A percentile compares a stretch with the other conserved stretches of the same genome.
phyloP scores from a whole-genome alignment of 2,797 vertebrate species.

The Leucoraja ocellata region DNA sequence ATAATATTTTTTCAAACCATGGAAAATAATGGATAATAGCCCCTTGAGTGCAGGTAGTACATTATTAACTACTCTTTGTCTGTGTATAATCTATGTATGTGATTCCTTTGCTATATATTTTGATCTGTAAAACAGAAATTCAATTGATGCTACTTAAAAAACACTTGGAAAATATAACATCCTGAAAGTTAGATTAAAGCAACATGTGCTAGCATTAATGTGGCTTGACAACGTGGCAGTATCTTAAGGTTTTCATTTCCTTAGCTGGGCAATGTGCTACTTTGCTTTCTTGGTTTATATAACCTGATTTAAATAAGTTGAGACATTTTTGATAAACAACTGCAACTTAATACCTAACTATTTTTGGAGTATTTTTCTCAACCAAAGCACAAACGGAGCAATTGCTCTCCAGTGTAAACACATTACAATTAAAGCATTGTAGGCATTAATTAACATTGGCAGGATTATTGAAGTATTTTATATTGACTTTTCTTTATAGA shows the following conservation, averaged over 20 bases:
- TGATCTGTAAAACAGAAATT: no score
- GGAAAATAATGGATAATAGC: neutral
- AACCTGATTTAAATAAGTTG: neutral
- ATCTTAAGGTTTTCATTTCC: no score
- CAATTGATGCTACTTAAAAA: neutral
- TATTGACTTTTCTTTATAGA: neutral
- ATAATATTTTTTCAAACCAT: neutral
- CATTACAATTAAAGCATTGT: neutral
- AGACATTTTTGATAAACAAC: neutral
- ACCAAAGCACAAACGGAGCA: neutral
- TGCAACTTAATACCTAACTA: neutral
- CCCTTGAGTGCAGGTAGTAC: neutral
- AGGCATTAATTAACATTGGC: neutral
- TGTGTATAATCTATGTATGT: neutral
- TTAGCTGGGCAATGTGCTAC: neutral
- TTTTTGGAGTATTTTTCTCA: neutral
- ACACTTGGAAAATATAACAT: neutral
- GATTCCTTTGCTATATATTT: neutral
- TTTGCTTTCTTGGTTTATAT: neutral
- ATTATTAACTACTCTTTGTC: neutral
- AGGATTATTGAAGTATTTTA: neutral
- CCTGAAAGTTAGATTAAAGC: neutral
- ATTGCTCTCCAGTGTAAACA: neutral
- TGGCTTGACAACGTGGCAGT: constrained; percentile 14
- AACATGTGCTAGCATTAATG: neutral